phyloP scores from a whole-genome alignment of 2,797 vertebrate genomes.

The Gephyroberyx darwinii region DNA sequence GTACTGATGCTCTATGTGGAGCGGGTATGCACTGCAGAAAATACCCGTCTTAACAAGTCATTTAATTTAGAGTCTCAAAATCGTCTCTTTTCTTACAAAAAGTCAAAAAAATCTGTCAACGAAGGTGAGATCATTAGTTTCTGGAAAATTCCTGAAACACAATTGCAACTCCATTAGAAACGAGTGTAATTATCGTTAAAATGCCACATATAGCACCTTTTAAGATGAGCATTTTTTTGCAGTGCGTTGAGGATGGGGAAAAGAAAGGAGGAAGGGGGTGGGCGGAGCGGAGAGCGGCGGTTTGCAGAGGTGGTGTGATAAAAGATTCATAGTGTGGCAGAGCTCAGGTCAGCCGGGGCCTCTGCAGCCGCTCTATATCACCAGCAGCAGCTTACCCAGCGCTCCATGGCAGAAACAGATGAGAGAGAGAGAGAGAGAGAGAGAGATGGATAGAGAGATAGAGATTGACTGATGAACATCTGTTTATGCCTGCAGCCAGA shows the following conservation, averaged over 20 bases:
- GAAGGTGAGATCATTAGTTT: no score
- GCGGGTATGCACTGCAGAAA: not conserved
- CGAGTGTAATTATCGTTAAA: no score
- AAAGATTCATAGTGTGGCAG: constrained; percentile 75
- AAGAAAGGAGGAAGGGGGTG: not conserved
- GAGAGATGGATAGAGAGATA: not conserved
- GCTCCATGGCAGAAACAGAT: constrained; percentile 18
- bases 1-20: not conserved
- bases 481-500: constrained; percentile 5
- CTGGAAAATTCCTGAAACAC: no score
- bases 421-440: constrained; percentile 17
- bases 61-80: no score
- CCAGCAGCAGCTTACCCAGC: constrained; percentile 48
- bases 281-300: constrained; percentile 18
- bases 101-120: no score
- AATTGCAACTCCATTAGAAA: no score
- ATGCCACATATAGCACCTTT: not conserved
- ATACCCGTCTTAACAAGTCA: no score
- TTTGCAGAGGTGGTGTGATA: constrained; percentile 71
- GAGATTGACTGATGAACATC: constrained; percentile 12
- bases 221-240: constrained; percentile 23
- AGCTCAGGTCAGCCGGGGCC: constrained; percentile 70
- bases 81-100: no score
- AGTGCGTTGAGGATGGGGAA: constrained; percentile 26
- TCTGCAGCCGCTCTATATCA: constrained; percentile 62